Percentiles rank a stretch among this genome's conserved stretches.
These are phyloP conservation scores for Bombus affinis DNA, from an alignment of 1,140 invertebrate species.

Conservation along the genomic window DNA sequence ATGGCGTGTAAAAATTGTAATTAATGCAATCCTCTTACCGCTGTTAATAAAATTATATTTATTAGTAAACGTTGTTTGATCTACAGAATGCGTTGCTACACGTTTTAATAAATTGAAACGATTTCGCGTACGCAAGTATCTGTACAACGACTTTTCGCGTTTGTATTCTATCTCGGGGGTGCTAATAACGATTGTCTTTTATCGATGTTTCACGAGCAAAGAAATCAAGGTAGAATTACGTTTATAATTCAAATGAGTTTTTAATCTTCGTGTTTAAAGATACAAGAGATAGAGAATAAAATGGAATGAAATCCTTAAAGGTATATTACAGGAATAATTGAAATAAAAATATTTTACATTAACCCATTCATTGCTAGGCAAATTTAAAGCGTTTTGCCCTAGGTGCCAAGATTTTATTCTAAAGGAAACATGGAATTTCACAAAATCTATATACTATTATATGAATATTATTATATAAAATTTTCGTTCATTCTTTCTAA, in stretches of 20 bases:
- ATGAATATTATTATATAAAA: too few species aligned
- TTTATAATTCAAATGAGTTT: neutral
- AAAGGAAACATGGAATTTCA: too few species aligned
- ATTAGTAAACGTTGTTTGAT: neutral
- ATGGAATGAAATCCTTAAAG: neutral
- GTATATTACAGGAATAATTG: too few species aligned
- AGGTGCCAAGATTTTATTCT: too few species aligned
- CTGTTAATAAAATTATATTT: slow-evolving; percentile 3
- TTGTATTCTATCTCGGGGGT: neutral
- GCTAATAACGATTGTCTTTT: neutral
- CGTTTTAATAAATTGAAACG: neutral
- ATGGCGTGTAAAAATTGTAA: neutral
- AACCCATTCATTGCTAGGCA: too few species aligned
- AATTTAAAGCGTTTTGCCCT: too few species aligned
- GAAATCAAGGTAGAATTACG: neutral
- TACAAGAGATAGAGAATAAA: neutral
- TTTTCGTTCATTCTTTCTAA: too few species aligned
- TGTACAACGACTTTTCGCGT: neutral
- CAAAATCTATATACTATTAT: too few species aligned
- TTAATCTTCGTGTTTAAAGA: neutral
- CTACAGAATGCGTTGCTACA: neutral
- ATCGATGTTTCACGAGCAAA: neutral
- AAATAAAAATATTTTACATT: too few species aligned
- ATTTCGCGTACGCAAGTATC: too few species aligned
- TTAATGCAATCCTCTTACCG: slow-evolving; percentile 4